Conservation (phyloP, 2,888 invertebrate species). For the Homarus gammarus region DNA sequence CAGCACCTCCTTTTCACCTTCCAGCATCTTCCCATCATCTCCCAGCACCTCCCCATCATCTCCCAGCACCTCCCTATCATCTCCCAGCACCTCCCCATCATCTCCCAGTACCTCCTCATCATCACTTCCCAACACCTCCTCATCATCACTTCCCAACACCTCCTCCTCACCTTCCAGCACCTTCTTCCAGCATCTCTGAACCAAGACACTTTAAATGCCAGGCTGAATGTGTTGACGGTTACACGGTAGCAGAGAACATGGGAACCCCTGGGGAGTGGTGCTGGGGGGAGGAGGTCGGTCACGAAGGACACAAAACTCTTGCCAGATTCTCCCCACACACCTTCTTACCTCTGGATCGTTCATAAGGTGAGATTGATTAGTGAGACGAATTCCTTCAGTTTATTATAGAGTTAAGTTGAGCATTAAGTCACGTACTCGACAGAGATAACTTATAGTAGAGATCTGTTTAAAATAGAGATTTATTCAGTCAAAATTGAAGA, state of each 20-base stretch:
- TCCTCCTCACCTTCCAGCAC: not conserved
- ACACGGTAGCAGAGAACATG: slow-evolving; percentile 29
- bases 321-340: not conserved
- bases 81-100: not conserved
- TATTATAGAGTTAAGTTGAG: no score
- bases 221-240: slow-evolving; percentile 42
- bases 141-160: slow-evolving; percentile 1
- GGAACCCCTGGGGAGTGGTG: not conserved
- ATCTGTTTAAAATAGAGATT: no score
- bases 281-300: not conserved
- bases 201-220: slow-evolving; percentile 52
- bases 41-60: slow-evolving; percentile 5
- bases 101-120: no score
- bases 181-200: not conserved
- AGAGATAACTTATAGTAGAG: no score
- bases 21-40: slow-evolving; percentile 7
- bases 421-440: no score
- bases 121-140: not conserved
- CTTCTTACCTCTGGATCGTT: not conserved
- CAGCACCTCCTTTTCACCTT: not conserved
- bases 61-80: not conserved
- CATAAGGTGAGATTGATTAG: no score
- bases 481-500: no score
- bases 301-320: not conserved
- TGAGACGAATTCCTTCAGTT: no score